Percentiles rank a stretch among this genome's conserved stretches.
These are phyloP conservation scores for Zaprionus tsacasi DNA, from an alignment of 1,140 invertebrate genomes.

Conservation along the genomic window DNA sequence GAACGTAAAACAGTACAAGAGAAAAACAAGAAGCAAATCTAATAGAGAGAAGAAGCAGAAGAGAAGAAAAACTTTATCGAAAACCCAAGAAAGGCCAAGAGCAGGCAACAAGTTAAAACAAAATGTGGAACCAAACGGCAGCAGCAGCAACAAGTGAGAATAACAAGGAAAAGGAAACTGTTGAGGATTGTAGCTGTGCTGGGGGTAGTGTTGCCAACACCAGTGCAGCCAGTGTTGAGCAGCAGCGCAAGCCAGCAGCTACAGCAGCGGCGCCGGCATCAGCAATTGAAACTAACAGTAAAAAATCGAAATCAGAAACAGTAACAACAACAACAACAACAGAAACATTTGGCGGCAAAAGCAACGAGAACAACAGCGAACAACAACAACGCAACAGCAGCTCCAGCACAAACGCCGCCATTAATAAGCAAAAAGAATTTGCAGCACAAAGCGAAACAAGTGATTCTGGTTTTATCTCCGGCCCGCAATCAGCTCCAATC, in stretches of 20 bases:
- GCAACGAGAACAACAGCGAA: slow-evolving; percentile 51
- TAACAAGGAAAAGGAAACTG: slow-evolving; percentile 62
- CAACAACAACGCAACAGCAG: slow-evolving; percentile 41
- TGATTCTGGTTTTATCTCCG: slow-evolving; percentile 84
- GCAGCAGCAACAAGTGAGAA: slow-evolving; percentile 76
- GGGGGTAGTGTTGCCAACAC: slow-evolving; percentile 42
- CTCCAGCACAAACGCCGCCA: slow-evolving; percentile 42
- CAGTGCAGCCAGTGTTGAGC: slow-evolving; percentile 63
- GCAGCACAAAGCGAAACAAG: slow-evolving; percentile 81
- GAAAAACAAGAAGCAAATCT: slow-evolving; percentile 8
- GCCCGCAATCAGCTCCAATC: slow-evolving; percentile 73
- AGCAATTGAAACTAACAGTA: slow-evolving; percentile 59
- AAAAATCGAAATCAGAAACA: slow-evolving; percentile 59
- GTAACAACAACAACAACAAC: slow-evolving; percentile 39
- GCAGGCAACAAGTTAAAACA: slow-evolving; percentile 72
- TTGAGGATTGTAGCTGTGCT: slow-evolving; percentile 56
- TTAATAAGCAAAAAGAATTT: slow-evolving; percentile 72
- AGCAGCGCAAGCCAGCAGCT: slow-evolving; percentile 46
- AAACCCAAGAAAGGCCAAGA: slow-evolving; percentile 50
- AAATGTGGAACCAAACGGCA: slow-evolving; percentile 83
- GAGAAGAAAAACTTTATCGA: slow-evolving; percentile 47
- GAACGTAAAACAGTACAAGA: slow-evolving; percentile 9
- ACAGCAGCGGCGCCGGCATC: neutral
- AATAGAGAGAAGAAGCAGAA: slow-evolving; percentile 13
- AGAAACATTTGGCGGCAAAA: slow-evolving; percentile 75